These are phyloP conservation scores for Macrophya alboannulata DNA, from an alignment of 2,888 invertebrate genomes.

Conservation along the genomic window DNA sequence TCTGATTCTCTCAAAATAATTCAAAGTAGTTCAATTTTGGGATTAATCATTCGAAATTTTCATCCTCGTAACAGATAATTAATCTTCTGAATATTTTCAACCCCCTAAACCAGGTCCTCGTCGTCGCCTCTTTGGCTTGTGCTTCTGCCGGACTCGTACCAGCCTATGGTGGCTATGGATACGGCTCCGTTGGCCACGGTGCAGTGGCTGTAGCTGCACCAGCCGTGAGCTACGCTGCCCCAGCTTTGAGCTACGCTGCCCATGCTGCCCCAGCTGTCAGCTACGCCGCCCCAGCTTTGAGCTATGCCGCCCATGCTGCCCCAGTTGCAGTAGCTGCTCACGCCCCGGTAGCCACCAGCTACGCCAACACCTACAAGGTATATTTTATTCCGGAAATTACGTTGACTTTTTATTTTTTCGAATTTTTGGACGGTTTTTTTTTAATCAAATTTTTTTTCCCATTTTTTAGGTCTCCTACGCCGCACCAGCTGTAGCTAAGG, in stretches of 20 bases:
- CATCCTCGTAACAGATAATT: neutral
- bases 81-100: neutral
- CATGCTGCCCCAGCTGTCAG: slow-evolving; percentile 72
- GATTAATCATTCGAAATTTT: too few species aligned
- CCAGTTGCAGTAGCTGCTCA: slow-evolving; percentile 69
- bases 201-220: slow-evolving; percentile 64
- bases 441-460: neutral
- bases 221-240: slow-evolving; percentile 62
- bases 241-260: slow-evolving; percentile 69
- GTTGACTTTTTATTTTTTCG: neutral
- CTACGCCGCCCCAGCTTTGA: slow-evolving; percentile 69
- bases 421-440: neutral
- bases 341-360: slow-evolving; percentile 72
- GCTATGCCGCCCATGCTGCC: slow-evolving; percentile 67
- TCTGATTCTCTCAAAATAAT: neutral
- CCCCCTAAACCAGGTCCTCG: slow-evolving; percentile 79
- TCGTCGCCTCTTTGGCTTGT: slow-evolving; percentile 79
- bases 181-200: slow-evolving; percentile 67
- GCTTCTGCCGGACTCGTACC: slow-evolving; percentile 72
- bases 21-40: too few species aligned
- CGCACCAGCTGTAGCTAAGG: slow-evolving; percentile 69
- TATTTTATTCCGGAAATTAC: neutral
- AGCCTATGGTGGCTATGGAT: slow-evolving; percentile 67
- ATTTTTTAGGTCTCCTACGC: slow-evolving; percentile 66
- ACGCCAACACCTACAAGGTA: slow-evolving; percentile 76